These are phyloP conservation scores for Elymnias hypermnestra DNA, from an alignment of 1,140 invertebrate species.

Conservation along the genomic window DNA sequence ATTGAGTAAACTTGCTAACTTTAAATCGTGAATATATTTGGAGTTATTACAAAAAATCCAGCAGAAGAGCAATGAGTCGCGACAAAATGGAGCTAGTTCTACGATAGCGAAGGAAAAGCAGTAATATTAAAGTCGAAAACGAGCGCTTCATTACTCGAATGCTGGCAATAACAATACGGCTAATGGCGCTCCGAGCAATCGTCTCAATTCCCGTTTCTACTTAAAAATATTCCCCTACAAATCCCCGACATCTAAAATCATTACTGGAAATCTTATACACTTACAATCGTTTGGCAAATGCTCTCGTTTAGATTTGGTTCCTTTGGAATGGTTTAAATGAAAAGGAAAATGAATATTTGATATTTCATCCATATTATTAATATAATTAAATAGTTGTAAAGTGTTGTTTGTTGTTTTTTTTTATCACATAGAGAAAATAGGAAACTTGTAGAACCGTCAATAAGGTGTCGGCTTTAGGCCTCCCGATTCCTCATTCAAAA, in stretches of 20 bases:
- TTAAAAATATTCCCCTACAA: slow-evolving; percentile 53
- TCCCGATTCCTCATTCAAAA: too few species aligned
- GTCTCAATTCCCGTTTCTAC: slow-evolving; percentile 50
- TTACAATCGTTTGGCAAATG: slow-evolving; percentile 6
- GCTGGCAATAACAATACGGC: slow-evolving; percentile 74
- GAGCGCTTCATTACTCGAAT: slow-evolving; percentile 75
- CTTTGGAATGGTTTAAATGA: neutral
- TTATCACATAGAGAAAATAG: too few species aligned
- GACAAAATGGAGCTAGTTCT: slow-evolving; percentile 47
- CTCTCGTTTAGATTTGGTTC: neutral
- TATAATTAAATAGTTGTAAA: too few species aligned
- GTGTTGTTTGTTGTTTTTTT: too few species aligned
- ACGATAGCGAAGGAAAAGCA: slow-evolving; percentile 46
- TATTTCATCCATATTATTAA: too few species aligned
- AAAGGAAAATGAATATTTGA: neutral
- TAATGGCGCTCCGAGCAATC: slow-evolving; percentile 63
- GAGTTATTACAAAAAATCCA: slow-evolving; percentile 41
- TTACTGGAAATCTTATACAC: slow-evolving; percentile 21
- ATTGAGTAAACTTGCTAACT: too few species aligned
- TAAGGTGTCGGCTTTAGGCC: too few species aligned
- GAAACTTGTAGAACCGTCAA: too few species aligned
- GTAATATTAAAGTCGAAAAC: slow-evolving; percentile 71
- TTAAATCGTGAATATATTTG: too few species aligned
- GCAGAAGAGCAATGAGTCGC: slow-evolving; percentile 40
- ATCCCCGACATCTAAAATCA: slow-evolving; percentile 39